Evolutionary conservation across 1,140 invertebrate genomes (phyloP).

Genomic region (Conopomorpha cramerella): DNA sequence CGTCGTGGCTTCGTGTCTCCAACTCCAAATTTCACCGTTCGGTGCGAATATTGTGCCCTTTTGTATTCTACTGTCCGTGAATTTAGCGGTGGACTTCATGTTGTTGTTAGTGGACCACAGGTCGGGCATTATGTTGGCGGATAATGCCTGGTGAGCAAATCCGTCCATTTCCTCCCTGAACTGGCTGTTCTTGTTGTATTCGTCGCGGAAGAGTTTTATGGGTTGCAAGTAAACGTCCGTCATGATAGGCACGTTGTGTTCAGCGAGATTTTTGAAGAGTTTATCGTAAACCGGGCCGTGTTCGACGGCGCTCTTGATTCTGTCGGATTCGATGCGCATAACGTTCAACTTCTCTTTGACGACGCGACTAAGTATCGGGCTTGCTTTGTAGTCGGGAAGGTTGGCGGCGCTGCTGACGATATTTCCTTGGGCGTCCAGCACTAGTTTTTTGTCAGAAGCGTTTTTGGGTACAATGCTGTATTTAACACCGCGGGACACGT

Average conservation of each 20-base stretch:
- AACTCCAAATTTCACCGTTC: slow-evolving; percentile 59
- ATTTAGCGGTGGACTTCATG: slow-evolving; percentile 35
- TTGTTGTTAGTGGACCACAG: slow-evolving; percentile 48
- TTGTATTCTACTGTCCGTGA: slow-evolving; percentile 41
- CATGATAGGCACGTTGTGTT: slow-evolving; percentile 54
- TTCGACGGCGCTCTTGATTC: slow-evolving; percentile 62
- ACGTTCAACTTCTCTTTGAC: slow-evolving; percentile 59
- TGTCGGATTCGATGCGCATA: slow-evolving; percentile 58
- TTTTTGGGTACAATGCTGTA: slow-evolving; percentile 57
- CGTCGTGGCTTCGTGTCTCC: slow-evolving; percentile 49
- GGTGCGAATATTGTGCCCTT: slow-evolving; percentile 58
- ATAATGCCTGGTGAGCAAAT: slow-evolving; percentile 54
- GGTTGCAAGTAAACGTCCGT: slow-evolving; percentile 60
- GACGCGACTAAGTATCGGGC: slow-evolving; percentile 42
- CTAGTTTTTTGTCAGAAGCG: slow-evolving; percentile 53
- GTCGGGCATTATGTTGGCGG: slow-evolving; percentile 48
- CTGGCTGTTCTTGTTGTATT: slow-evolving; percentile 58
- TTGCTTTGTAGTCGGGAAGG: slow-evolving; percentile 51
- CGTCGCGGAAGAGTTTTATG: slow-evolving; percentile 58
- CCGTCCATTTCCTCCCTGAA: slow-evolving; percentile 61
- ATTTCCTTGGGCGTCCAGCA: slow-evolving; percentile 51
- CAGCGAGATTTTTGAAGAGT: slow-evolving; percentile 56
- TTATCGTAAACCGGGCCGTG: slow-evolving; percentile 64
- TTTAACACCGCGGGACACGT: slow-evolving; percentile 47
- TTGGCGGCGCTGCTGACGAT: slow-evolving; percentile 54